These are phyloP conservation scores for Pyrgilauda ruficollis DNA, from an alignment of 2,113 vertebrate species.

Conservation along the genomic window DNA sequence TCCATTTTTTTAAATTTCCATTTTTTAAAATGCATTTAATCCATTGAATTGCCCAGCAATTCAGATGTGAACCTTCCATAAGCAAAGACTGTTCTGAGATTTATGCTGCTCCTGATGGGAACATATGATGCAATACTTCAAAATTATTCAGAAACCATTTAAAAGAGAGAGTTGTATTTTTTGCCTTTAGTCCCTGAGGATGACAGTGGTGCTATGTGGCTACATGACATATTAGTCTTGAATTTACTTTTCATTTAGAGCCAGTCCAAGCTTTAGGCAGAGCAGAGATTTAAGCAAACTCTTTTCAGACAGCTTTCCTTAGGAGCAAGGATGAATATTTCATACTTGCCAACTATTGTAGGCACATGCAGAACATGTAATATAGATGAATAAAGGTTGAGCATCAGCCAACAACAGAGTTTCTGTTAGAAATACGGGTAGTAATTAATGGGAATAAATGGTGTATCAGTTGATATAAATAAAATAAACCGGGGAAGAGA, in stretches of 20 bases:
- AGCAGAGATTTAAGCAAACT: background rate
- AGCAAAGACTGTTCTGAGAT: background rate
- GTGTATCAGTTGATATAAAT: too few species aligned
- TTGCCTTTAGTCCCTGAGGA: background rate
- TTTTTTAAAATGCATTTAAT: too few species aligned
- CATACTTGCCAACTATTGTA: background rate
- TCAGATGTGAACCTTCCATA: constrained; percentile 20
- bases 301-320: background rate
- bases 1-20: too few species aligned
- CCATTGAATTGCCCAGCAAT: background rate
- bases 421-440: too few species aligned
- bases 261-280: background rate
- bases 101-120: constrained; percentile 3
- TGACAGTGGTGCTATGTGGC: background rate
- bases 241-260: background rate
- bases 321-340: background rate
- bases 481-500: too few species aligned
- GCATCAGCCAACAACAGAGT: background rate
- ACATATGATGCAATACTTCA: background rate
- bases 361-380: background rate
- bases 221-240: background rate
- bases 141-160: constrained; percentile 5
- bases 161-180: background rate
- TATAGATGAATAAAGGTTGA: background rate
- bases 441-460: too few species aligned